Base-by-base conservation (phyloP, 2,888 invertebrate genomes). In the Drosophila mulleri region DNA sequence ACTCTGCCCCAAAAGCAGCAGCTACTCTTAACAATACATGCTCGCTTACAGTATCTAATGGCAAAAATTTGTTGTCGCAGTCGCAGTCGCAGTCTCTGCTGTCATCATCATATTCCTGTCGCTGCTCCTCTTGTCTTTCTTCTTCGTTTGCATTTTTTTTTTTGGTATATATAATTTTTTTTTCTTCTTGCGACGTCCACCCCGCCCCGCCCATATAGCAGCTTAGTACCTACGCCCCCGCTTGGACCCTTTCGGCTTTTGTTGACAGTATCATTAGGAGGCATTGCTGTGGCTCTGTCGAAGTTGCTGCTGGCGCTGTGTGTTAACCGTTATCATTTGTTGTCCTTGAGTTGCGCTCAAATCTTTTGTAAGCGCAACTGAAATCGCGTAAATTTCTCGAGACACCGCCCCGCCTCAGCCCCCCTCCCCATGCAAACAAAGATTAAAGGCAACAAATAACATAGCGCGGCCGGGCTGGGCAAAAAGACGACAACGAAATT, bases 191-290 rank as follows among this genome's bases (percentile, higher is more conserved):
- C 53, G 44, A 48, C 37, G 42, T 45, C 45, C 45, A 23, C 29
- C 16, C 29, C 16, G 9, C 3, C 20, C 32, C n/a, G 2, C 18
- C 11, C 29, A 32, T 16, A 26, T 11, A 2, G n/a, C 2, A 20
- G 37, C 53, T 53, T 41, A 26, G 37, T 53, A 29, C 44, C 32
- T 16, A 44, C 48, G 16, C 18, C 44, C 35, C 29, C 50, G 48
- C 48, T 14, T 57, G 50, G 58, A 80, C 69, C 66, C 74, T 50
- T 79, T 71, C 74, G 67, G 62, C 79, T 76, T 82, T 80, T 82
- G 82, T 75, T 76, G 82, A 86, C 89, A 89, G 86, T 89, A 86
- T 86, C 90, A 90, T 90, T 88, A 90, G 84, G 84, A 83, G 84
- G 84, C 83, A 76, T 47, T 73, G 73, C 70, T 77, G 63, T 53